Percentiles rank a stretch among this genome's conserved stretches.
These are phyloP conservation scores for Ursus arctos DNA, from an alignment of 2,113 vertebrate species.

Conservation along the genomic window DNA sequence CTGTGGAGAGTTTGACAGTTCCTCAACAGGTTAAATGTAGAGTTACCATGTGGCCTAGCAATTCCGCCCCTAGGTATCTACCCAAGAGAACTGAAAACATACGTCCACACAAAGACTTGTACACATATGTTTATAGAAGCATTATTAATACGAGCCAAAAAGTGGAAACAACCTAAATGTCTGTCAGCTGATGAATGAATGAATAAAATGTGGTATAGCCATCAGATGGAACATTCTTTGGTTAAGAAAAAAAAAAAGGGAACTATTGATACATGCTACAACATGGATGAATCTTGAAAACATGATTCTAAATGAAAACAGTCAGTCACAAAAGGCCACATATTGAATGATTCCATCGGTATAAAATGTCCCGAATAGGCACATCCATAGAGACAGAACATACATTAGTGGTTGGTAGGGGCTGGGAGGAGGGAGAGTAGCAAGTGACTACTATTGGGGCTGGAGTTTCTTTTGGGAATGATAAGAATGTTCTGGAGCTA, in stretches of 20 bases:
- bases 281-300: neutral
- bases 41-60: neutral
- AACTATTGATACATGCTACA: neutral
- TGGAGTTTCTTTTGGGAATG: neutral
- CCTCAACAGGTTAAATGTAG: neutral
- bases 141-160: neutral
- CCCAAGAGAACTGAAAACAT: neutral
- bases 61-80: neutral
- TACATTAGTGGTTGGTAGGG: neutral
- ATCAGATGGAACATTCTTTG: neutral
- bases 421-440: no score
- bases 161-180: neutral
- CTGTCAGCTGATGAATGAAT: neutral
- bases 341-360: neutral
- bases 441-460: neutral
- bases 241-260: neutral
- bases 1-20: neutral
- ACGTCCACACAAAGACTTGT: neutral
- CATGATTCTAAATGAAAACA: neutral
- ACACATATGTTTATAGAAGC: neutral
- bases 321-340: neutral
- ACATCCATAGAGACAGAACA: neutral
- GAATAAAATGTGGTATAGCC: neutral
- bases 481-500: neutral
- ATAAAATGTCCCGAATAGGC: neutral